Evolutionary conservation across 2,113 vertebrate species (phyloP).

Genomic region (Pterocles orientalis): DNA sequence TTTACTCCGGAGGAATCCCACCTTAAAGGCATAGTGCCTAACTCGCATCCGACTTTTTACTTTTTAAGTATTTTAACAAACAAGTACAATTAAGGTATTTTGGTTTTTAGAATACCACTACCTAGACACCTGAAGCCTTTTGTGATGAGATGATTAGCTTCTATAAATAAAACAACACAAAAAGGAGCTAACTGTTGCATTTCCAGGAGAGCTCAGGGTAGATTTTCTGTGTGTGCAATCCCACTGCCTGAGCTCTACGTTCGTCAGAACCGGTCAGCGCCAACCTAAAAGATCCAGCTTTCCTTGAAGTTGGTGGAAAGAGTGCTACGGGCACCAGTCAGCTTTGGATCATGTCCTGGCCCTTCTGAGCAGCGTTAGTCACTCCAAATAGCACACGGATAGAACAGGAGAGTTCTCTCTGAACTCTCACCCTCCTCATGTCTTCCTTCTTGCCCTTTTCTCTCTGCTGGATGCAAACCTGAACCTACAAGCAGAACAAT

Average conservation of each 20-base stretch:
- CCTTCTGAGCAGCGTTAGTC: not conserved
- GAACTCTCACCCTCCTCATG: fast-evolving
- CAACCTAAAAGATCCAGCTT: not conserved
- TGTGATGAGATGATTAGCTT: not conserved
- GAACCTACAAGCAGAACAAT: not conserved
- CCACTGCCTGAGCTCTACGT: fast-evolving
- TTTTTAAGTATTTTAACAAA: not conserved
- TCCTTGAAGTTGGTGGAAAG: not conserved
- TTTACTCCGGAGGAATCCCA: not conserved
- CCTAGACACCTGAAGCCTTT: not conserved
- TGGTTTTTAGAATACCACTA: not conserved
- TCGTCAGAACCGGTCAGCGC: fast-evolving
- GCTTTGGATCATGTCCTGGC: not conserved
- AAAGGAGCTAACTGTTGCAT: not conserved
- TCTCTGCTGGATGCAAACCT: not conserved
- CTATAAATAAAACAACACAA: not conserved
- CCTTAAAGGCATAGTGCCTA: not conserved
- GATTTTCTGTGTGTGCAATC: fast-evolving
- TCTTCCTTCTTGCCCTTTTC: not conserved
- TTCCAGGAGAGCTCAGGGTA: not conserved
- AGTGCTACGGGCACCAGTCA: not conserved
- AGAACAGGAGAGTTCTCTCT: not conserved
- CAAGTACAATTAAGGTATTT: not conserved
- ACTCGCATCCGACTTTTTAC: not conserved
- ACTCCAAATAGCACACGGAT: not conserved